These are phyloP conservation scores for Phacellophora camtschatica DNA, from an alignment of 30 jellyfish, hydroid and myxozoan species.

Conservation along the genomic window DNA sequence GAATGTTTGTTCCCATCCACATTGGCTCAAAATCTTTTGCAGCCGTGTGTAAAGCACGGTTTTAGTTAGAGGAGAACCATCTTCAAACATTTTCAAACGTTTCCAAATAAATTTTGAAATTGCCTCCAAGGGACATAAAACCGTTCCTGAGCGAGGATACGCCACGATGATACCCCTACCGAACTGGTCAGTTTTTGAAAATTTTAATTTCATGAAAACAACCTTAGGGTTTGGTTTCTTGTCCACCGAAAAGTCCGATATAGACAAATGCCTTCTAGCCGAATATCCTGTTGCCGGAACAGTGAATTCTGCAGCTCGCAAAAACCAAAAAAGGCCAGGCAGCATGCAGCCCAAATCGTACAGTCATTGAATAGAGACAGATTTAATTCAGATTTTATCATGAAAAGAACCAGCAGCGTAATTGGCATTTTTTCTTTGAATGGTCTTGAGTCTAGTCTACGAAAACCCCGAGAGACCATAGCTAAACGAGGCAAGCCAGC, in stretches of 20 bases:
- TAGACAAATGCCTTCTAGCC: not conserved
- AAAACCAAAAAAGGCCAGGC: conserved; percentile 30
- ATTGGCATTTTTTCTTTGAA: conserved; percentile 11
- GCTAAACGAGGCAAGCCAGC: not conserved
- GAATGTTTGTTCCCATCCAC: too few species aligned
- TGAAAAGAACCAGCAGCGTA: not conserved
- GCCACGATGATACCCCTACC: not conserved
- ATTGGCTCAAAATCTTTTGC: too few species aligned
- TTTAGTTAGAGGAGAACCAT: too few species aligned
- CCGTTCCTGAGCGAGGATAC: too few species aligned
- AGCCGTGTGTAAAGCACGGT: too few species aligned
- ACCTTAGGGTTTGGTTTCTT: not conserved
- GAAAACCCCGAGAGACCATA: not conserved
- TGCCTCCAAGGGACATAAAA: too few species aligned
- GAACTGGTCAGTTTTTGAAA: conserved; percentile 21
- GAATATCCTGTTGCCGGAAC: not conserved
- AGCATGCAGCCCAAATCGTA: conserved; percentile 45
- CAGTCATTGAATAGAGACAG: not conserved
- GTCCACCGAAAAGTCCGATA: not conserved
- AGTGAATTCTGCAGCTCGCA: conserved; percentile 2
- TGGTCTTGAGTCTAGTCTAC: not conserved
- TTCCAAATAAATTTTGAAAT: too few species aligned
- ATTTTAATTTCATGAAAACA: not conserved
- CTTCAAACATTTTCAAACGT: too few species aligned
- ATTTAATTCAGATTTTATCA: not conserved